Percentiles rank a stretch among this genome's conserved stretches.
phyloP scores from a whole-genome alignment of 1,140 invertebrate genomes.

The Mya arenaria region DNA sequence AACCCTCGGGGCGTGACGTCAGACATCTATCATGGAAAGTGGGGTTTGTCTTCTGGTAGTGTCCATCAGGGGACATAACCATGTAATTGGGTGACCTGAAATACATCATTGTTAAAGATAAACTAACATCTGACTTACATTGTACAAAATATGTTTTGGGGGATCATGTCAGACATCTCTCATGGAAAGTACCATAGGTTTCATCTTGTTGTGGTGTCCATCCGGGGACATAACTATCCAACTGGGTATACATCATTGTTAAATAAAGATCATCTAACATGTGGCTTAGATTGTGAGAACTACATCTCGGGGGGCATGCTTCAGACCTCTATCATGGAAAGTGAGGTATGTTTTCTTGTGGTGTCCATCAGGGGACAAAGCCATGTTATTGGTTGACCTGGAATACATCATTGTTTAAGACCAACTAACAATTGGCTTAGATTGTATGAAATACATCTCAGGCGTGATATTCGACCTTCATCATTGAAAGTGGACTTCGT shows the following conservation, averaged over 20 bases:
- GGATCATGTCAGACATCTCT: neutral
- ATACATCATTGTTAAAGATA: neutral
- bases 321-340: neutral
- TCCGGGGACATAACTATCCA: neutral
- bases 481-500: neutral
- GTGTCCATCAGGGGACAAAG: constrained; percentile 39
- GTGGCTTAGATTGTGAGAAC: too few species aligned
- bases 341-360: neutral
- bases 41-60: neutral
- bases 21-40: neutral
- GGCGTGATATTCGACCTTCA: neutral
- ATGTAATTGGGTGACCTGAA: constrained; percentile 44
- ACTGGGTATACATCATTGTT: neutral
- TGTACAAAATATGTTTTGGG: neutral
- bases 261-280: neutral
- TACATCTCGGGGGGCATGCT: too few species aligned
- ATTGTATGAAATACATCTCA: neutral
- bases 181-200: neutral
- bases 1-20: too few species aligned
- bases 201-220: too few species aligned
- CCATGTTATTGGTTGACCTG: constrained; percentile 46
- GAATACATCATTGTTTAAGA: neutral
- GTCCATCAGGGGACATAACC: constrained; percentile 49
- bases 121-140: neutral
- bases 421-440: neutral